Evolutionary conservation across 1,140 invertebrate species (phyloP).

Genomic region (Halesus radiatus): DNA sequence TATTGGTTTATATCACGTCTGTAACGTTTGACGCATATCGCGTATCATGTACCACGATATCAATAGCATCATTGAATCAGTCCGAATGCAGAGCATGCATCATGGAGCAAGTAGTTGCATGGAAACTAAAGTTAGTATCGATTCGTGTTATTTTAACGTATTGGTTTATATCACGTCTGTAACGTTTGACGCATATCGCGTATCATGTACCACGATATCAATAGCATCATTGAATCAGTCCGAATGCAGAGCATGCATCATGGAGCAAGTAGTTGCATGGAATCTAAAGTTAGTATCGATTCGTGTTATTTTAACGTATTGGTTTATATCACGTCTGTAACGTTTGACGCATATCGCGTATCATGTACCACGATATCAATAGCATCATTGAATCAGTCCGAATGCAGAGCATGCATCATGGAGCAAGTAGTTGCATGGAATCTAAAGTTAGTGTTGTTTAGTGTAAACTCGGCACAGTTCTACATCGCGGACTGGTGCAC

Average conservation of each 20-base stretch:
- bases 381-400: neutral
- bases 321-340: no score
- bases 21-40: no score
- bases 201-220: no score
- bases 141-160: no score
- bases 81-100: neutral
- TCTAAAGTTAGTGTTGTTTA: constrained; percentile 26
- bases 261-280: neutral
- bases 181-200: no score
- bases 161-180: no score
- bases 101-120: neutral
- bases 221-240: neutral
- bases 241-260: neutral
- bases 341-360: no score
- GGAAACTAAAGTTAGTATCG: constrained; percentile 7
- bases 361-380: neutral
- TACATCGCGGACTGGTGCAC: neutral
- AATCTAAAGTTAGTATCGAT: constrained; percentile 24
- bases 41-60: no score
- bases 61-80: neutral
- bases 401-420: neutral
- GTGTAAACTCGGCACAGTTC: constrained; percentile 26
- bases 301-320: no score
- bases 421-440: neutral
- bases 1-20: no score